Evolutionary conservation across 2,113 vertebrate species (phyloP).

Genomic region (Podocnemis expansa): DNA sequence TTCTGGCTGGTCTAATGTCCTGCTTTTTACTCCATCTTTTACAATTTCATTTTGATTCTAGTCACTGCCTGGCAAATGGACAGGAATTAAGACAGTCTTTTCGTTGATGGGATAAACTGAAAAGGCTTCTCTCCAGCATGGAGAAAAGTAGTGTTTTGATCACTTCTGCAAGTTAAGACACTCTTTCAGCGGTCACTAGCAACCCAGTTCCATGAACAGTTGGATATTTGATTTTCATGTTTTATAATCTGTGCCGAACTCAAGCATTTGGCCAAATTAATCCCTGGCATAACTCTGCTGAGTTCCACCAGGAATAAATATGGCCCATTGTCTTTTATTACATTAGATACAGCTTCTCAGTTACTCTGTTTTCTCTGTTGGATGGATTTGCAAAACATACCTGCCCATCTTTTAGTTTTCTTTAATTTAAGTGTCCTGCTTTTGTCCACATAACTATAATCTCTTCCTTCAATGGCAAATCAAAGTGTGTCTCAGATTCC

Average conservation of each 20-base stretch:
- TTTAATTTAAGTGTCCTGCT: neutral
- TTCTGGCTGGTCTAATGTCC: slow-evolving; percentile 6
- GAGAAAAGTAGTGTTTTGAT: neutral
- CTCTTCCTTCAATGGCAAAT: neutral
- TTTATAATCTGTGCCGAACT: neutral
- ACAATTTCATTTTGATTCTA: slow-evolving; percentile 18
- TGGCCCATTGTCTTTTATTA: neutral
- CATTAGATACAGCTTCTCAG: neutral
- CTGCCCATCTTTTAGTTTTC: neutral
- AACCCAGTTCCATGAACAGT: neutral
- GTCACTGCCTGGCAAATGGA: neutral
- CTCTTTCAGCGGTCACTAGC: neutral
- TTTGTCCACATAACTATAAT: neutral
- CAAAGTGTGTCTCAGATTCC: neutral
- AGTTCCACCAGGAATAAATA: neutral
- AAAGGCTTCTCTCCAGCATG: neutral
- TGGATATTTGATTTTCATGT: neutral
- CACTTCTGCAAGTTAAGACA: neutral
- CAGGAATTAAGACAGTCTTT: neutral
- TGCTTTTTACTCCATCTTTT: slow-evolving; percentile 38
- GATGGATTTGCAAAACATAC: neutral
- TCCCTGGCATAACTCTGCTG: neutral
- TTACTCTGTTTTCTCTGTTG: neutral
- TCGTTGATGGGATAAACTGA: neutral
- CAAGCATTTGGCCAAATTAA: neutral